Evolutionary conservation across 2,113 vertebrate genomes (phyloP).

Genomic region (Oncorhynchus nerka): DNA sequence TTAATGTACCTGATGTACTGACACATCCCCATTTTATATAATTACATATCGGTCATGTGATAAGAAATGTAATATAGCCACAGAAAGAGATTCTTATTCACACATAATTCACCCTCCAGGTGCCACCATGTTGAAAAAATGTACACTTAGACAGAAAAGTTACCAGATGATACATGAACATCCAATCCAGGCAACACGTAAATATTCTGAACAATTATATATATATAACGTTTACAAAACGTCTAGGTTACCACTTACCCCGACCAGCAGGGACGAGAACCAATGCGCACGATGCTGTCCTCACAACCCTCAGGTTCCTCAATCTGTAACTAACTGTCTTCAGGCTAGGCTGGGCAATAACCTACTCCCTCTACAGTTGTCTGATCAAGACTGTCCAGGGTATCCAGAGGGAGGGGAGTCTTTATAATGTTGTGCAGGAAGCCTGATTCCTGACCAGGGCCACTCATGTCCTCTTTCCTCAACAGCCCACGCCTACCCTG

Average conservation of each 20-base stretch:
- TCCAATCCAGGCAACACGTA: neutral
- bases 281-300: constrained; percentile 34
- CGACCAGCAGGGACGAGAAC: constrained; percentile 83
- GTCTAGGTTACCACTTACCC: constrained; percentile 66
- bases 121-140: neutral
- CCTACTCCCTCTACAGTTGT: constrained; percentile 36
- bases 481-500: constrained; percentile 70
- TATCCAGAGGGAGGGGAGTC: constrained; percentile 44
- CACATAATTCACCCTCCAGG: neutral
- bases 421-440: constrained; percentile 78
- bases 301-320: constrained; percentile 47
- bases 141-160: neutral
- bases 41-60: neutral
- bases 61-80: neutral
- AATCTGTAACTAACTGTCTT: constrained; percentile 15
- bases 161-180: neutral
- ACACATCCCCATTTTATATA: neutral
- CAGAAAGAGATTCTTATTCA: neutral
- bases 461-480: constrained; percentile 73
- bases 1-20: neutral
- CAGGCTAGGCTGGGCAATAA: constrained; percentile 22
- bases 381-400: constrained; percentile 46
- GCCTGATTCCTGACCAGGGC: constrained; percentile 55
- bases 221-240: neutral
- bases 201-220: neutral